Percentiles rank a stretch among this genome's conserved stretches.
phyloP scores from a whole-genome alignment of 2,113 vertebrate species.

The Zosterops pallidus region DNA sequence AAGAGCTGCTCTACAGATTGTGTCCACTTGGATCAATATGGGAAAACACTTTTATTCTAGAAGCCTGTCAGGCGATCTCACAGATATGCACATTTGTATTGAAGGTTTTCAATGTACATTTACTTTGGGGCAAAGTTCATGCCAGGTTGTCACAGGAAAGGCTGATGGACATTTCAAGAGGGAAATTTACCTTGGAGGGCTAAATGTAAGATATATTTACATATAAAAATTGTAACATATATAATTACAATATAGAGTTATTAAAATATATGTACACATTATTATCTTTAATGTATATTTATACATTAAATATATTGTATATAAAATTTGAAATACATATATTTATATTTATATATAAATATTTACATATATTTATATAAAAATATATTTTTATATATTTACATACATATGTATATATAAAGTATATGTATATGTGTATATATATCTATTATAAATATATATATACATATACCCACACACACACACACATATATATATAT shows the following conservation, averaged over 20 bases:
- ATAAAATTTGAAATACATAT: no score
- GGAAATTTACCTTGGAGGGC: not conserved
- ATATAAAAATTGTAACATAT: not conserved
- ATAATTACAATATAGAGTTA: not conserved
- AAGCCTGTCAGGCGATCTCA: not conserved
- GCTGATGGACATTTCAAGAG: not conserved
- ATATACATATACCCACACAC: no score
- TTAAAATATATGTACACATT: no score
- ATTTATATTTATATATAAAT: no score
- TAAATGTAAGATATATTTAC: not conserved
- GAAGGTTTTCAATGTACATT: no score
- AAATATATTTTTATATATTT: no score
- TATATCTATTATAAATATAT: no score
- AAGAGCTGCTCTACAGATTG: not conserved
- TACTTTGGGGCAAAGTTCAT: not conserved
- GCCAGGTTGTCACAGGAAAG: not conserved
- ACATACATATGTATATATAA: no score
- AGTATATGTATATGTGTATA: no score
- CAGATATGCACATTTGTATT: fast-evolving
- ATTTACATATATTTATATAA: no score
- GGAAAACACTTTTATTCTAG: not conserved
- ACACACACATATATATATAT: not conserved
- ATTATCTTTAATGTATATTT: no score
- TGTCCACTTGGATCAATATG: not conserved
- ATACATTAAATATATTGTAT: no score